Percentiles rank a stretch among this genome's conserved stretches.
These are phyloP conservation scores for Mythimna loreyi DNA, from an alignment of 2,888 invertebrate genomes.

Conservation along the genomic window DNA sequence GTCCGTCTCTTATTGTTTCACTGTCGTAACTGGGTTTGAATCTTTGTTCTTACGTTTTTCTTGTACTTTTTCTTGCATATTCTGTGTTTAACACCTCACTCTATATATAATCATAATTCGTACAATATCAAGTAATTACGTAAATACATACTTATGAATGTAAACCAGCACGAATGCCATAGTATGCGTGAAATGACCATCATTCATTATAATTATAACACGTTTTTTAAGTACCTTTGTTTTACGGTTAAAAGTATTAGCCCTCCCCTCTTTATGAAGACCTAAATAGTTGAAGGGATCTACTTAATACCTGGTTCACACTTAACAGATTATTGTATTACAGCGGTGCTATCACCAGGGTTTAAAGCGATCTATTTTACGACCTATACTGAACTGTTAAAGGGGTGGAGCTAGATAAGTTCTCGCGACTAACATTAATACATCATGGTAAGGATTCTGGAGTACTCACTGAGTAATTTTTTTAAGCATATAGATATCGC, in stretches of 20 bases:
- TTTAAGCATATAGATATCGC: too few species aligned
- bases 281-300: not conserved
- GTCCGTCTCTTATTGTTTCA: not conserved
- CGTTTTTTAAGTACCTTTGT: conserved; percentile 1
- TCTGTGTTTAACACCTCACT: not conserved
- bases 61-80: not conserved
- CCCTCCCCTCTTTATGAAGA: not conserved
- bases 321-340: too few species aligned
- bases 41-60: not conserved
- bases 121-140: conserved; percentile 13
- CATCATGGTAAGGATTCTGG: too few species aligned
- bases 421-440: too few species aligned
- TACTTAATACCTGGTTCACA: too few species aligned
- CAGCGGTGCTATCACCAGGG: too few species aligned
- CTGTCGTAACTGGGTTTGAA: not conserved
- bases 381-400: too few species aligned
- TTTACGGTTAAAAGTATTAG: conserved; percentile 7
- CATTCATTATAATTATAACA: conserved; percentile 19
- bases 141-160: conserved; percentile 16
- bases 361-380: too few species aligned
- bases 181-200: conserved; percentile 36
- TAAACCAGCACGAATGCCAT: conserved; percentile 27
- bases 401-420: too few species aligned
- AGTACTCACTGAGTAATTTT: too few species aligned
- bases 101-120: not conserved